Conservation (phyloP, 2,888 invertebrate genomes). For the Thalpophila matura region DNA sequence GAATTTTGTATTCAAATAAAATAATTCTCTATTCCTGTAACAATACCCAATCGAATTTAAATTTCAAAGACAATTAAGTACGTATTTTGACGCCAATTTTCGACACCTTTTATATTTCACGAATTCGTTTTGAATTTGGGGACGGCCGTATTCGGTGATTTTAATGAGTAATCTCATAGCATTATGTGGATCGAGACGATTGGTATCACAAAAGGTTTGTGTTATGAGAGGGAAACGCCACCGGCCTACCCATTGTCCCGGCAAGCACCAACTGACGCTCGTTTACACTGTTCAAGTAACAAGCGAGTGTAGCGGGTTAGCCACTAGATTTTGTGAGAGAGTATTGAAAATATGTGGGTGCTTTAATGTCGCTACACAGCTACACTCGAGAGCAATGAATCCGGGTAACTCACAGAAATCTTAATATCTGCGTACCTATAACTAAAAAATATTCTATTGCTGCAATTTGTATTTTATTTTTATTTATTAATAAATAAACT, state of each 20-base stretch:
- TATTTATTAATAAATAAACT: too few species aligned
- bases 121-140: conserved; percentile 41
- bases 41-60: conserved; percentile 21
- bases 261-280: conserved; percentile 61
- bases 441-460: too few species aligned
- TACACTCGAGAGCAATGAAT: too few species aligned
- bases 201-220: conserved; percentile 76
- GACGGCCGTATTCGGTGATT: conserved; percentile 58
- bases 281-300: conserved; percentile 57
- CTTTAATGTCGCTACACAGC: too few species aligned
- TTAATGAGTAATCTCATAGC: conserved; percentile 76
- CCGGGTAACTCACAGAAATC: too few species aligned
- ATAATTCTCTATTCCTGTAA: not conserved
- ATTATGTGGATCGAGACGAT: conserved; percentile 67
- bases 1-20: not conserved
- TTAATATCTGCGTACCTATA: too few species aligned
- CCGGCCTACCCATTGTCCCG: conserved; percentile 72
- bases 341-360: not conserved
- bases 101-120: conserved; percentile 40
- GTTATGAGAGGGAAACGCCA: conserved; percentile 69
- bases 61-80: conserved; percentile 33
- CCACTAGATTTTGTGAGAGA: not conserved
- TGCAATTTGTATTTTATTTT: too few species aligned
- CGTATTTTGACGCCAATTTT: conserved; percentile 22
- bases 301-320: conserved; percentile 13